Evolutionary conservation across 2,888 invertebrate genomes (phyloP).

Genomic region (Branchellion lobata): DNA sequence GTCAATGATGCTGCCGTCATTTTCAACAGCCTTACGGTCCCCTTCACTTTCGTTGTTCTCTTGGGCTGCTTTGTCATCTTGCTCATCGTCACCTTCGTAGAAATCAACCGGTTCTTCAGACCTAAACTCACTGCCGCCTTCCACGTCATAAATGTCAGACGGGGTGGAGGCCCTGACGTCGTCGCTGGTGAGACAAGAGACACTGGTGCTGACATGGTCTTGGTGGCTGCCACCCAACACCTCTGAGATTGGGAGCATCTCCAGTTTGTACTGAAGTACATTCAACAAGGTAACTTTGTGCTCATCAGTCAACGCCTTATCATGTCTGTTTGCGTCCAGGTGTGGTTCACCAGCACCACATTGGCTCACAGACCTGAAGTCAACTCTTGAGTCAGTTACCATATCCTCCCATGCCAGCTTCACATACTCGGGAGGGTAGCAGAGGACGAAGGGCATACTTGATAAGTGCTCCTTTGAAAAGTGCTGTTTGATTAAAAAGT

Average conservation of each 20-base stretch:
- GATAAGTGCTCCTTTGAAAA: neutral
- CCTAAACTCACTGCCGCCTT: neutral
- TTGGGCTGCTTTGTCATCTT: neutral
- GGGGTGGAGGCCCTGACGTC: neutral
- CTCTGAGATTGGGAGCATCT: neutral
- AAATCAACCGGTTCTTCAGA: neutral
- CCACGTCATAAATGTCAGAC: neutral
- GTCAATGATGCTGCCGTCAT: too few relatives aligned
- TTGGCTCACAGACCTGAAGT: neutral
- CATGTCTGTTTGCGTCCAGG: neutral
- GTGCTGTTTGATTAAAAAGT: neutral
- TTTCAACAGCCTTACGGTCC: too few relatives aligned
- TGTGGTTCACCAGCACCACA: neutral
- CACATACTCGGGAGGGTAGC: neutral
- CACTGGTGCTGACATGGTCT: neutral
- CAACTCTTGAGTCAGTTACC: neutral
- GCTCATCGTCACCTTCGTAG: neutral
- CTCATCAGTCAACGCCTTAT: neutral
- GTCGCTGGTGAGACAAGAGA: neutral
- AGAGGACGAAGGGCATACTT: slow-evolving; percentile 10
- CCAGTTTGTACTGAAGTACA: slow-evolving; percentile 19
- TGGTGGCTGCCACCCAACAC: neutral
- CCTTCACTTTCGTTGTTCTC: neutral
- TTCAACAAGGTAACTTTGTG: slow-evolving; percentile 19
- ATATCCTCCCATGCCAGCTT: neutral